These are phyloP conservation scores for Muntiacus muntjak DNA, from an alignment of 2,113 vertebrate species.

Conservation along the genomic window DNA sequence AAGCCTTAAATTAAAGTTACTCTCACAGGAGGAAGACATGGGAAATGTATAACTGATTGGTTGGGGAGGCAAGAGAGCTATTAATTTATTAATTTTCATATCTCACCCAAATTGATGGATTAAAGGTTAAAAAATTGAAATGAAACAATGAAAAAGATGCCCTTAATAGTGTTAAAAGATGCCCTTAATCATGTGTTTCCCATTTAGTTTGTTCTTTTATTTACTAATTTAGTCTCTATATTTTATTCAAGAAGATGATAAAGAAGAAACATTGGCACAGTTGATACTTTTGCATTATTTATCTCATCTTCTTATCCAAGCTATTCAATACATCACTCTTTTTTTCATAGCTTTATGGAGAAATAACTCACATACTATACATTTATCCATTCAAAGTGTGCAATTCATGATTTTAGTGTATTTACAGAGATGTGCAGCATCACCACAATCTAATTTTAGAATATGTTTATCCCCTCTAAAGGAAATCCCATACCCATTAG, in stretches of 20 bases:
- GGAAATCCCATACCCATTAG: neutral
- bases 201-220: conserved; percentile 29
- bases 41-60: conserved; percentile 36
- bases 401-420: neutral
- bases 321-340: neutral
- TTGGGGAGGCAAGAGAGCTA: conserved; percentile 23
- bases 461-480: neutral
- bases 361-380: neutral
- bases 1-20: conserved; percentile 57
- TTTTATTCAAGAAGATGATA: conserved; percentile 24
- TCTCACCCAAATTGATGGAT: neutral
- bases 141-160: neutral
- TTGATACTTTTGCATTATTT: conserved; percentile 13
- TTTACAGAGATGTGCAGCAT: neutral
- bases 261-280: neutral
- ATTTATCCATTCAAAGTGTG: neutral
- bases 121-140: conserved; percentile 29
- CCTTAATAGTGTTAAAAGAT: neutral
- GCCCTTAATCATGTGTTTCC: neutral
- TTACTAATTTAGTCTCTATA: neutral
- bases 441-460: neutral
- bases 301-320: neutral
- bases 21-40: conserved; percentile 42
- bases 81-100: conserved; percentile 53
- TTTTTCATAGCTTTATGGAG: neutral